Evolutionary conservation across 1,140 invertebrate species (phyloP), one percentile per base, ranked within the genome.

Genomic region (Sipha flava): DNA sequence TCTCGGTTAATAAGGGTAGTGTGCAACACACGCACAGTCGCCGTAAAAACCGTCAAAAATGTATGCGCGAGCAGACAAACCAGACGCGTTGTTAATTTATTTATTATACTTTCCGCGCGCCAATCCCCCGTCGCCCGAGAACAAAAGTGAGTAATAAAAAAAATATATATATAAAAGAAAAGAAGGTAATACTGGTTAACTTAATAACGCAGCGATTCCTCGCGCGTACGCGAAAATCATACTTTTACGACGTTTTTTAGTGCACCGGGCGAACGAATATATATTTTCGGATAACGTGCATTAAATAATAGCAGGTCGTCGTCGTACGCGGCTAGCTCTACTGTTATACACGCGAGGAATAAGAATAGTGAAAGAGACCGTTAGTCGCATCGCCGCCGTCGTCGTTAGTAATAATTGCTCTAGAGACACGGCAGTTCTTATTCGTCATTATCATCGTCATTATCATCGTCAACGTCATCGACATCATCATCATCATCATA

Each of bases 321-420:
- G 47, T 18, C 47, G 47, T 43, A n/a, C n/a, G n/a, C n/a, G n/a
- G n/a, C n/a, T n/a, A n/a, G n/a, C n/a, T n/a, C n/a, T n/a, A n/a
- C n/a, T n/a, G n/a, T n/a, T n/a, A n/a, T n/a, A n/a, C n/a, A n/a
- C n/a, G n/a, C n/a, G n/a, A n/a, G n/a, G n/a, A n/a, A n/a, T n/a
- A n/a, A 40, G 37, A 40, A 40, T 10, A 10, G 10, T 10, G 37
- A 4, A 10, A 40, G 37, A 40, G 37, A 10, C 62, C 62, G 62
- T 64, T 64, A 37, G 31, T 21, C 31, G 10, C 59, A 34, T n/a
- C 62, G 62, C 62, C 18, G 34, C n/a, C 10, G 37, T n/a, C 45
- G 31, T 45, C 26, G 18, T 49, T 75, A 75, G 59, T 77, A 59
- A 77, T 77, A 57, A 77, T 77, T 43, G 73, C 18, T 57, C 52